phyloP scores from a whole-genome alignment of 2,888 invertebrate genomes.

The Escarpia spicata region DNA sequence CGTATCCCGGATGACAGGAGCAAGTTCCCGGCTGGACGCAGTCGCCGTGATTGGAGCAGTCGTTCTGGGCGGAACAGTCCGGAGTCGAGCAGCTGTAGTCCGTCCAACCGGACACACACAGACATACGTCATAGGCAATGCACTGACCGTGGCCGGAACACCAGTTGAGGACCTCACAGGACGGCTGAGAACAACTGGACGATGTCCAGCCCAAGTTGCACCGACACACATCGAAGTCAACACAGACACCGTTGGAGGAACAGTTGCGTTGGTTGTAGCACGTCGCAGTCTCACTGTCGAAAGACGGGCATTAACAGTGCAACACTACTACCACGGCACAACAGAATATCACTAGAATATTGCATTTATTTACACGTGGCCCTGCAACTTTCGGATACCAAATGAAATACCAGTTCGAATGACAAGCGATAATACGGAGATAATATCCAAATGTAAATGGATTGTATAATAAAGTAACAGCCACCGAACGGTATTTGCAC shows the following conservation, averaged over 20 bases:
- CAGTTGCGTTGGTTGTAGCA: background rate
- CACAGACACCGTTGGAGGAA: constrained; percentile 19
- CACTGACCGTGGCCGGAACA: constrained; percentile 19
- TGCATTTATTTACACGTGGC: no score
- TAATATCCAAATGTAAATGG: no score
- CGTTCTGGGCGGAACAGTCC: background rate
- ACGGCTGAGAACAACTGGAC: constrained; percentile 8
- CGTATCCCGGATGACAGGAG: background rate
- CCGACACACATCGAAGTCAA: background rate
- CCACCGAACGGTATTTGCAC: no score
- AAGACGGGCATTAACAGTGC: background rate
- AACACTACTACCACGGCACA: no score
- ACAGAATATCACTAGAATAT: no score
- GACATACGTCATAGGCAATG: background rate
- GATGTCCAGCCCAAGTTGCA: constrained; percentile 18
- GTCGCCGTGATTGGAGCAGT: background rate
- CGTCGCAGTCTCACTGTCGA: background rate
- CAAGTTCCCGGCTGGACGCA: background rate
- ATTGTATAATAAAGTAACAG: no score
- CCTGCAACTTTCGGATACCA: no score
- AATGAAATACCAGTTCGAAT: no score
- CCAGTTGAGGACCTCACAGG: constrained; percentile 18
- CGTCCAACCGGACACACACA: background rate
- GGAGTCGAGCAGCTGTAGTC: background rate
- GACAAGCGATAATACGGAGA: no score